Base-by-base conservation (phyloP, 2,113 vertebrate genomes). In the Lipotes vexillifer region DNA sequence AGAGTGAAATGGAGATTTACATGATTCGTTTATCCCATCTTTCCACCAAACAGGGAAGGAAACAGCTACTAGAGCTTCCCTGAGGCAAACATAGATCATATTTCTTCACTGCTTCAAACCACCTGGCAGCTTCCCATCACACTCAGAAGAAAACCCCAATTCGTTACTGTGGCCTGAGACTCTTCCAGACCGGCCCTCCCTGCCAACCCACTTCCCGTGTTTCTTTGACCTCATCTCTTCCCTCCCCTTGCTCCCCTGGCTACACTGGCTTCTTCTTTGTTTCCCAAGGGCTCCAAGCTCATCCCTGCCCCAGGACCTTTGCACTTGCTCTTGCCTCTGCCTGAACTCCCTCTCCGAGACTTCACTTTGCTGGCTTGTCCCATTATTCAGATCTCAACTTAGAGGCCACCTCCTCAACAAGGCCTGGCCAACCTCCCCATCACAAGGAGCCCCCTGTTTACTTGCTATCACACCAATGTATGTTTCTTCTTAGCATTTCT, bases 241-340 rank as follows among this genome's bases (percentile, higher is more conserved):
- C 4, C 25, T 80, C 14, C 13, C 46, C 6, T 27, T 9, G 38
- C 63, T 78, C 10, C 6, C 18, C 10, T 25, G 61, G 29, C 74
- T 46, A 7, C 20, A 17, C 27, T 10, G 25, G 87, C 77, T 38
- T 59, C 27, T 36, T 86, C 7, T 2, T 1, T 15, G 36, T 49
- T 31, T 69, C 69, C 66, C 57, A 27, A 38, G 33, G 15, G 11
- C 20, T 10, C 80, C 38, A 29, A 25, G 75, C 57, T 83, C 61
- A 27, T 12, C 31, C 41, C 44, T 80, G 81, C 75, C 95, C 57
- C 68, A 90, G 88, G 91, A 72, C 6, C 88, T 81, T 94, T 71
- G 74, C 55, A 46, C 27, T 18, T 3, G 69, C 74, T 41, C 0
- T 31, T 4, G 6, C 38, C 13, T 65, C 46, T 63, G 55, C 8